A percentile compares a stretch with the other conserved stretches of the same genome.
phyloP scores from a whole-genome alignment of 2,113 vertebrate genomes.

The Pterocles orientalis region DNA sequence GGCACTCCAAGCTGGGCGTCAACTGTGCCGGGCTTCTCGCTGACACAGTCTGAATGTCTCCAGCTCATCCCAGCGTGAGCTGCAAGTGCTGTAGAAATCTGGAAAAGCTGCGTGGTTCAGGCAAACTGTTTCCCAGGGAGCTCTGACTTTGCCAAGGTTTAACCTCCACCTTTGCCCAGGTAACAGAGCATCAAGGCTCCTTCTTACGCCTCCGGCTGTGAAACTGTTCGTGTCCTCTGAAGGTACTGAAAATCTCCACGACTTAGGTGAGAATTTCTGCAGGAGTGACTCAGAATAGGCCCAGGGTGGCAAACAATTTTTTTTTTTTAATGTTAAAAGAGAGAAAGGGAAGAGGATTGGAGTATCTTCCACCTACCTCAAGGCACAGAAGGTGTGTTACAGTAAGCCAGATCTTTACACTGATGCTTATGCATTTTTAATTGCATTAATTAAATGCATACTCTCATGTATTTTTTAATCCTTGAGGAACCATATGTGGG shows the following conservation, averaged over 20 bases:
- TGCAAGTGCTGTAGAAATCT: neutral
- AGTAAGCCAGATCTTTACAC: neutral
- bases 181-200: neutral
- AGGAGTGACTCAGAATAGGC: neutral
- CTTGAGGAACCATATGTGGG: neutral
- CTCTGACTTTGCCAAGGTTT: neutral
- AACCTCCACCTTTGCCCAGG: neutral
- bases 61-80: neutral
- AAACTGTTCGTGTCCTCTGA: fast-evolving
- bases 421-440: neutral
- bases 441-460: neutral
- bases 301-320: no score
- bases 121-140: neutral
- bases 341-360: neutral
- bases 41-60: neutral
- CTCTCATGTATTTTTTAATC: neutral
- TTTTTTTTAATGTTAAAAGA: neutral
- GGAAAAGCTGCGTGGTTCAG: neutral
- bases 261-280: neutral
- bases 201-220: fast-evolving
- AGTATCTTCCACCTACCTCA: neutral
- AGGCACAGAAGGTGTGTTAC: neutral
- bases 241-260: neutral
- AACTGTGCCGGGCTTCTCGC: neutral
- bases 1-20: fast-evolving